These are phyloP conservation scores for Papio anubis DNA, from an alignment of 2,113 vertebrate species.

Conservation along the genomic window DNA sequence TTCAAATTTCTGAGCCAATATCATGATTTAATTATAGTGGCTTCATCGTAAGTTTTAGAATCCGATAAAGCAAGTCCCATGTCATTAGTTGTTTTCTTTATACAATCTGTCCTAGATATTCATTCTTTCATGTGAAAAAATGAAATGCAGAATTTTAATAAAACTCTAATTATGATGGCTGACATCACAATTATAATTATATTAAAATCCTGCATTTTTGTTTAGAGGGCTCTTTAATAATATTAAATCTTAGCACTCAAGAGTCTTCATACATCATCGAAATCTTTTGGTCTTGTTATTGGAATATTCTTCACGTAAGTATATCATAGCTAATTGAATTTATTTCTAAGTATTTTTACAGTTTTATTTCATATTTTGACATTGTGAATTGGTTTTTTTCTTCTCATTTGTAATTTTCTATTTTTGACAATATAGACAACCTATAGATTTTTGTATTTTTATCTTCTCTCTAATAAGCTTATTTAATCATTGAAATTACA, in stretches of 20 bases:
- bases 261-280: slow-evolving; percentile 37
- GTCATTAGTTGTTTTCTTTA: background rate
- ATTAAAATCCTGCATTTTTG: slow-evolving; percentile 36
- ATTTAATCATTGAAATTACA: slow-evolving; percentile 42
- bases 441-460: slow-evolving; percentile 34
- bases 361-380: slow-evolving; percentile 27
- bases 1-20: slow-evolving; percentile 37
- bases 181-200: background rate
- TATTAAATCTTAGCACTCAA: slow-evolving; percentile 30
- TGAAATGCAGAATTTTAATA: too few species aligned
- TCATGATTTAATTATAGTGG: slow-evolving; percentile 14
- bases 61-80: background rate
- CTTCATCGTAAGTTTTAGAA: slow-evolving; percentile 24
- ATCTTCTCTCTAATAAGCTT: background rate
- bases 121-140: slow-evolving; percentile 28
- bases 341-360: slow-evolving; percentile 46
- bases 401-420: slow-evolving; percentile 34
- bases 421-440: slow-evolving; percentile 18
- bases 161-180: background rate
- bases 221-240: slow-evolving; percentile 30
- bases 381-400: background rate
- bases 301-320: slow-evolving; percentile 22
- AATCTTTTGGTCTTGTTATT: slow-evolving; percentile 45
- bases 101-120: slow-evolving; percentile 15
- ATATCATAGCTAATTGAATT: background rate